Evolutionary conservation across 1,140 invertebrate species (phyloP), one percentile per base, ranked within the genome.

Genomic region (Drosophila bocki): DNA sequence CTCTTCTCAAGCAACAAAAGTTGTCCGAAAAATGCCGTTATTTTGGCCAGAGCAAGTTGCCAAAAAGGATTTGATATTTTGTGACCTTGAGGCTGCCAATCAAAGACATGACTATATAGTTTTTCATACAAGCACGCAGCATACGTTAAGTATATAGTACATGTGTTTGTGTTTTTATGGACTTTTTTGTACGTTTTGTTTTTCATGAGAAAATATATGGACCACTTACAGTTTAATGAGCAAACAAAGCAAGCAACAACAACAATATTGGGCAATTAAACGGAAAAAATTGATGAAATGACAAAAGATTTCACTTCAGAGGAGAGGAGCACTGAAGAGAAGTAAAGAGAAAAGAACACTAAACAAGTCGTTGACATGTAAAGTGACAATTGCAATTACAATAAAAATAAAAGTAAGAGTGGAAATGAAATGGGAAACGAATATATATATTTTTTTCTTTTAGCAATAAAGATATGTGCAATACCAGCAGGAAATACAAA

Each of bases 281-380:
- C 57, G 44, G 70, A 68, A 56, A 79, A 79, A 80, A 79, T 79
- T 79, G 59, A 64, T 79, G 59, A 64, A 90, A 90, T 82, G 74
- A 88, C 78, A 90, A 88, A 88, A 90, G 80, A 62, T 81, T 88
- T 77, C 56, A 71, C 67, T 86, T 42, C 48, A 39, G 68, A 59
- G 22, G 39, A 61, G 47, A 29, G 63, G 59, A 54, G 29, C 56
- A 68, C 39, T 8, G 56, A 47, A 51, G 22, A 26, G 41, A n/a
- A 47, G 33, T 35, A 17, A 39, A 65, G 64, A 50, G 61, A 41
- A 59, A 53, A 68, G 63, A 71, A 61, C 57, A 54, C 48, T 45
- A 50, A 83, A 72, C 71, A 85, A 90, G 85, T 90, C 85, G 84
- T 85, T 90, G 85, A 88, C 85, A 85, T 90, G 81, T 68, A 91